Conservation (phyloP, 2,113 vertebrate species). For the Sander lucioperca region DNA sequence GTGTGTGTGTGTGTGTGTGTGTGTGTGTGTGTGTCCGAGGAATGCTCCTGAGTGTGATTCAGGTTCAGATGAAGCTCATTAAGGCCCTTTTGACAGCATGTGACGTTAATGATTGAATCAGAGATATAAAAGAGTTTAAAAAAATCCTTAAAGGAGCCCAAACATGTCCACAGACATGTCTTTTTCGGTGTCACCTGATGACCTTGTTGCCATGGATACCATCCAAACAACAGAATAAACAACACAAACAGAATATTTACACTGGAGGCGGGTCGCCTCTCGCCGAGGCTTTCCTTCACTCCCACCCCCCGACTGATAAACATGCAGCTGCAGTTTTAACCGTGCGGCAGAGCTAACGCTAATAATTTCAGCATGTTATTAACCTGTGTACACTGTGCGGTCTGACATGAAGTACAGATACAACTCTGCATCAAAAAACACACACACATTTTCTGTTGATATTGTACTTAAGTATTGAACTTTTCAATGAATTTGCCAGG, state of each 20-base stretch:
- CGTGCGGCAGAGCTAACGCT: too few species aligned
- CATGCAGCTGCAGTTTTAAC: neutral
- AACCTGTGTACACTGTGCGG: neutral
- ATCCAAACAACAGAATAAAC: neutral
- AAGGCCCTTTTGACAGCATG: slow-evolving; percentile 47
- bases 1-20: slow-evolving; percentile 16
- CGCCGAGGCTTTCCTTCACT: too few species aligned
- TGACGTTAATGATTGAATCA: slow-evolving; percentile 47
- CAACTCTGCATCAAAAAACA: neutral
- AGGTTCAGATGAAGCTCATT: slow-evolving; percentile 47
- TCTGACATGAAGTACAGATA: neutral
- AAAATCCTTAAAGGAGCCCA: neutral
- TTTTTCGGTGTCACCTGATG: neutral
- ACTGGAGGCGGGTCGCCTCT: neutral
- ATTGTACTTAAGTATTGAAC: too few species aligned
- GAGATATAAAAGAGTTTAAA: neutral
- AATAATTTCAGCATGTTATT: neutral
- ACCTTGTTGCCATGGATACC: neutral
- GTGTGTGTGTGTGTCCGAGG: slow-evolving; percentile 17
- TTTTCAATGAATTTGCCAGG: too few species aligned
- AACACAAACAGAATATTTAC: neutral
- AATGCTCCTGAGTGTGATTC: slow-evolving; percentile 53
- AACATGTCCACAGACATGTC: neutral
- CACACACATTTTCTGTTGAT: too few species aligned
- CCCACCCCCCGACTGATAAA: neutral